A percentile compares a stretch with the other conserved stretches of the same genome.
Conservation (phyloP, 2,113 vertebrate species). For the Trematocara variabile region DNA sequence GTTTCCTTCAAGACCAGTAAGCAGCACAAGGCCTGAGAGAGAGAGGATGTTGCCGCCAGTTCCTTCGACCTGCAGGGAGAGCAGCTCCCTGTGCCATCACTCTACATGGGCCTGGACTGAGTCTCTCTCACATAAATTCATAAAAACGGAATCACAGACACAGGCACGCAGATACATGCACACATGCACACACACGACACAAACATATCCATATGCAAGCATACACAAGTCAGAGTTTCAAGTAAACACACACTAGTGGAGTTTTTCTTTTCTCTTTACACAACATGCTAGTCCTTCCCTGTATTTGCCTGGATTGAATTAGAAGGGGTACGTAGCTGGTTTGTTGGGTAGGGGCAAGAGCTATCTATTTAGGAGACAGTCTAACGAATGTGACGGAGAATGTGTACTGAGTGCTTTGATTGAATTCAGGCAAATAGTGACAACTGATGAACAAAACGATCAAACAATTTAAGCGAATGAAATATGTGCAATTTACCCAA, state of each 20-base stretch:
- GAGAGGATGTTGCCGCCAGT: constrained; percentile 47
- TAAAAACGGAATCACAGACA: constrained; percentile 53
- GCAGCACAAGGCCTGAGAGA: constrained; percentile 93
- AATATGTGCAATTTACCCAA: constrained; percentile 78
- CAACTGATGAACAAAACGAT: constrained; percentile 70
- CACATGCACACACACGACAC: constrained; percentile 35
- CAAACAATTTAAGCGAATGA: constrained; percentile 59
- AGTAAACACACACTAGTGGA: constrained; percentile 72
- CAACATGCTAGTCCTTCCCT: constrained; percentile 77
- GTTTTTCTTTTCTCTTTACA: constrained; percentile 78
- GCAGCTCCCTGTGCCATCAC: constrained; percentile 72
- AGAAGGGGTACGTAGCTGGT: constrained; percentile 68
- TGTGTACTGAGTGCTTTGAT: constrained; percentile 78
- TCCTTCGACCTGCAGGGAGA: constrained; percentile 62
- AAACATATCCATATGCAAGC: constrained; percentile 55
- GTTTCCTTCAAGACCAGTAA: constrained; percentile 99
- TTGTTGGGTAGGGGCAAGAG: constrained; percentile 56
- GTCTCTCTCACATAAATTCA: constrained; percentile 72
- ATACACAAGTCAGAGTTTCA: constrained; percentile 71
- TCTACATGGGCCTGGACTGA: constrained; percentile 79
- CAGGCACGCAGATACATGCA: constrained; percentile 45
- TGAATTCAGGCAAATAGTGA: constrained; percentile 82
- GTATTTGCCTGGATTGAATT: constrained; percentile 82
- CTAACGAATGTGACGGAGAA: constrained; percentile 79
- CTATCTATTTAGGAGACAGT: constrained; percentile 72